Evolutionary conservation across 2,113 vertebrate species (phyloP).

Genomic region (Rhinolophus ferrumequinum): DNA sequence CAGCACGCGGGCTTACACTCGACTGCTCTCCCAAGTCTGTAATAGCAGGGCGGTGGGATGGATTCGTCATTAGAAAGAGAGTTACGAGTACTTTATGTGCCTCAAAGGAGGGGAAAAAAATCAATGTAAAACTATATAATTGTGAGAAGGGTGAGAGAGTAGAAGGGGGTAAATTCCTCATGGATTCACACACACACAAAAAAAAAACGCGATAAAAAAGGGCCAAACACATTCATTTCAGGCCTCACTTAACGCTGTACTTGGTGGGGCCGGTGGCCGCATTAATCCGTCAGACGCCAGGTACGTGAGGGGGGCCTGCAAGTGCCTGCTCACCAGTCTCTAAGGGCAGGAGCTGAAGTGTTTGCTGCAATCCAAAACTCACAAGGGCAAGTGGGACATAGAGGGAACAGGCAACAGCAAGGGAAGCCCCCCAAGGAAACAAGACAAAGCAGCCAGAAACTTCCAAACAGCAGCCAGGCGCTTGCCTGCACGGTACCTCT

Average conservation of each 20-base stretch:
- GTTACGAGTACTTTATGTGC: conserved; percentile 62
- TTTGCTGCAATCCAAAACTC: background rate
- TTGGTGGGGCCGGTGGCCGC: background rate
- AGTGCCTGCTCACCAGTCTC: background rate
- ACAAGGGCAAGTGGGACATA: background rate
- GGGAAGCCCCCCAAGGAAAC: background rate
- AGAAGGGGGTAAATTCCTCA: conserved; percentile 62
- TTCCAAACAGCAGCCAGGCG: background rate
- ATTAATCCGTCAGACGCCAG: too few relatives aligned
- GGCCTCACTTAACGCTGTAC: conserved; percentile 16
- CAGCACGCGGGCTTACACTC: conserved; percentile 42
- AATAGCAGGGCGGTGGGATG: conserved; percentile 66
- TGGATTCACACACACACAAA: conserved; percentile 6
- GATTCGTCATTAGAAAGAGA: conserved; percentile 81
- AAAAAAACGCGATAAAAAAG: conserved; percentile 14
- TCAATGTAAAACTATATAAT: conserved; percentile 49
- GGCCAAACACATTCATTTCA: conserved; percentile 68
- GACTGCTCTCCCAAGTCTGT: conserved; percentile 58
- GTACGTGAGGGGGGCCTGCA: background rate
- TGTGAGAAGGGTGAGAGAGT: background rate
- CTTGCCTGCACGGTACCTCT: background rate
- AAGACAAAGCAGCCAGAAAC: background rate
- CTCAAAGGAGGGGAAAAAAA: conserved; percentile 47
- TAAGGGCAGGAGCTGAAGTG: background rate
- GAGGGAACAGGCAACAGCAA: background rate